phyloP scores from a whole-genome alignment of 2,113 vertebrate genomes.

The Paracanthobrama guichenoti region DNA sequence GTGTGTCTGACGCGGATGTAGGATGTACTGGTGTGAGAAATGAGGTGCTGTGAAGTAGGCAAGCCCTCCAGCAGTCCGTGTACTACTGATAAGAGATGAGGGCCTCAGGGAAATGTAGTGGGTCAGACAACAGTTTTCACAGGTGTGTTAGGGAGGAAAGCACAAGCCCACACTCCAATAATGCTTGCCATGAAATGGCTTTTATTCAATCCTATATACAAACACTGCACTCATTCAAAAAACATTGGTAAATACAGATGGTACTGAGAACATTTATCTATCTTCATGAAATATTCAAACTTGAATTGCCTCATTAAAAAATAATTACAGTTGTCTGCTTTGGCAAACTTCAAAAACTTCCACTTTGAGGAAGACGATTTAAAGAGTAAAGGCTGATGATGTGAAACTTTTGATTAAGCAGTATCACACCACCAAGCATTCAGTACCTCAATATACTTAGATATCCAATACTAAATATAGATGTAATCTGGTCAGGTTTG shows the following conservation, averaged over 20 bases:
- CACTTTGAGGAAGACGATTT: conserved; percentile 58
- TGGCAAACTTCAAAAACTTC: conserved; percentile 71
- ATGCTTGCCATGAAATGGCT: background rate
- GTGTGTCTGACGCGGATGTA: conserved; percentile 36
- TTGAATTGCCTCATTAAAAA: conserved; percentile 77
- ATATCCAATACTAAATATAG: background rate
- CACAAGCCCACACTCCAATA: conserved; percentile 11
- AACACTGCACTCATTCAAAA: background rate
- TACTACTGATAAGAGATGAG: conserved; percentile 30
- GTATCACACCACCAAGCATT: background rate
- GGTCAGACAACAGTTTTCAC: conserved; percentile 31
- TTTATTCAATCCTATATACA: conserved; percentile 21
- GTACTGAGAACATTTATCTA: conserved; percentile 60
- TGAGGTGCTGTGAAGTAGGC: conserved; percentile 51
- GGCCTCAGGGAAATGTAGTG: conserved; percentile 37
- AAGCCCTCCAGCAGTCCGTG: conserved; percentile 44
- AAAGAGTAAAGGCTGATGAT: conserved; percentile 51
- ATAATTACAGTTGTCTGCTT: conserved; percentile 74
- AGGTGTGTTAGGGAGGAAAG: conserved; percentile 33
- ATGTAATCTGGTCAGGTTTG: background rate
- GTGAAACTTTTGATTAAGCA: conserved; percentile 1
- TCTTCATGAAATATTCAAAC: conserved; percentile 68
- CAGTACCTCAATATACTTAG: background rate
- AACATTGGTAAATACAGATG: conserved; percentile 33
- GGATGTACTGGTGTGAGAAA: conserved; percentile 45